Evolutionary conservation across 2,113 vertebrate genomes (phyloP).

Genomic region (Trichomycterus rosablanca): DNA sequence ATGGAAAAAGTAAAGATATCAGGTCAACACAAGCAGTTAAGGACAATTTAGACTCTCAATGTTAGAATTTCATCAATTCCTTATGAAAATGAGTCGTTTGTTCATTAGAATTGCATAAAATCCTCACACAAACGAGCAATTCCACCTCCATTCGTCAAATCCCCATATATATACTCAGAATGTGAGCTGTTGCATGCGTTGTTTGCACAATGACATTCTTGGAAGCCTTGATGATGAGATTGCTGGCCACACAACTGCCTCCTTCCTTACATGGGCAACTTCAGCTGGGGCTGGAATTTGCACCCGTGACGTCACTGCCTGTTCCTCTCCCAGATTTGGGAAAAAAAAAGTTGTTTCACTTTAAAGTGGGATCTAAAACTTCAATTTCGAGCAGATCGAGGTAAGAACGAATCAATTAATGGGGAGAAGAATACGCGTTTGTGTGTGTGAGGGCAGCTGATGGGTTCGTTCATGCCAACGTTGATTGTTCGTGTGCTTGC

Average conservation of each 20-base stretch:
- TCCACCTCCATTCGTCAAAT: no score
- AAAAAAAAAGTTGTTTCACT: conserved; percentile 66
- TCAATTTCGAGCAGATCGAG: conserved; percentile 68
- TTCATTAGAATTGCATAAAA: no score
- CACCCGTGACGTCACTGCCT: conserved; percentile 72
- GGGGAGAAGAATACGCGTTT: neutral
- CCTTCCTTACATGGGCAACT: conserved; percentile 74
- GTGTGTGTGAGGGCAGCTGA: no score
- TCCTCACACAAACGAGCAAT: no score
- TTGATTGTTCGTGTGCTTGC: conserved; percentile 13
- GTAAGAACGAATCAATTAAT: conserved; percentile 61
- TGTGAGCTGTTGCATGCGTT: neutral
- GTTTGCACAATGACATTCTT: conserved; percentile 30
- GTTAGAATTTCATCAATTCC: no score
- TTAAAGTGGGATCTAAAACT: conserved; percentile 65
- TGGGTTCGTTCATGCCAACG: neutral
- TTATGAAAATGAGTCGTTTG: no score
- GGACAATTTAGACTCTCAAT: no score
- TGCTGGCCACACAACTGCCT: conserved; percentile 57
- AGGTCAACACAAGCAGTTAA: no score
- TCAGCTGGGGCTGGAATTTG: conserved; percentile 68
- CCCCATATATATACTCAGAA: neutral
- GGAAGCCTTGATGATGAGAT: no score
- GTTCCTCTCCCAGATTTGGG: conserved; percentile 71
- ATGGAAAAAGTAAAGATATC: no score